Conservation (phyloP, 2,113 vertebrate species). For the Sorex fumeus region DNA sequence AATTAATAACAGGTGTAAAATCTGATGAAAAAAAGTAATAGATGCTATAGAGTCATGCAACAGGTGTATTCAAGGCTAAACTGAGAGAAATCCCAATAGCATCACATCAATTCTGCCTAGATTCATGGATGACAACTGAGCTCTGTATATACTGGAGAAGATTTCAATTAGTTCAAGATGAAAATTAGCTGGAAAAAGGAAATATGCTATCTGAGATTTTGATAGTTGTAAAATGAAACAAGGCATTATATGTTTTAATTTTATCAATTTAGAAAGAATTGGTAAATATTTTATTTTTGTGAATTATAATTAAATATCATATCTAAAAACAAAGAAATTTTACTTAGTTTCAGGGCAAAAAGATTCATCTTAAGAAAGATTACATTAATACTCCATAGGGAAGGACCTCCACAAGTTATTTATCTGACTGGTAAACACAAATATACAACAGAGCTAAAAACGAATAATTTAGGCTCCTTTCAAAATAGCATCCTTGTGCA, state of each 20-base stretch:
- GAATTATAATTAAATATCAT: constrained; percentile 16
- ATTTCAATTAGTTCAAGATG: not conserved
- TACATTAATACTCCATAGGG: not conserved
- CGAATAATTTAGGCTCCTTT: not conserved
- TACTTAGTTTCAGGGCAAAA: not conserved
- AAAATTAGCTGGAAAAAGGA: not conserved
- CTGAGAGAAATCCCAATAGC: accelerated
- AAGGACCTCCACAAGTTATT: not conserved
- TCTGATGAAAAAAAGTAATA: not conserved
- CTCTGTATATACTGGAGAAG: not conserved
- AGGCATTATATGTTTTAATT: constrained; percentile 6
- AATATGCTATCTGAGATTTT: not conserved
- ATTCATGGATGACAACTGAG: not conserved
- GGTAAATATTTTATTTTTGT: not conserved
- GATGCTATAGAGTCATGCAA: not conserved
- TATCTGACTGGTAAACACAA: not conserved
- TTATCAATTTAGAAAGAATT: not conserved
- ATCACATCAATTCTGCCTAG: not conserved
- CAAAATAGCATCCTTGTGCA: not conserved
- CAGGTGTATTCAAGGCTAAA: not conserved
- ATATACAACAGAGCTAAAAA: not conserved
- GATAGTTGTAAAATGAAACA: not conserved
- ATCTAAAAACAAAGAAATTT: not conserved
- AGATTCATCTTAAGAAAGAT: not conserved
- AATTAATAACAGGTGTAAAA: not conserved